Percentiles rank a stretch among this genome's conserved stretches.
These are phyloP conservation scores for Smittia aterrima DNA, from an alignment of 2,888 invertebrate genomes.

Conservation along the genomic window DNA sequence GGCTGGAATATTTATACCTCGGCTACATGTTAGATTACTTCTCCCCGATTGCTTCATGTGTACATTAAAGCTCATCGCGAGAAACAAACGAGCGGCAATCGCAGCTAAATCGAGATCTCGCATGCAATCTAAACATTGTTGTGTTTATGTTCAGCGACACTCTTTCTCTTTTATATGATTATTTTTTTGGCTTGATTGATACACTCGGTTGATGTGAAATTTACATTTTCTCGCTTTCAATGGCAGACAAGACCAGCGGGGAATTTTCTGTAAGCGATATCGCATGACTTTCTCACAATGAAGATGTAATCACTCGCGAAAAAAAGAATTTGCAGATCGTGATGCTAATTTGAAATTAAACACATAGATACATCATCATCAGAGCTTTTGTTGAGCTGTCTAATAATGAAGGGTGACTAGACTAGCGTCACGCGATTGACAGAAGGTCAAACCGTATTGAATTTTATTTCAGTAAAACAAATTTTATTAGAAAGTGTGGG, in stretches of 20 bases:
- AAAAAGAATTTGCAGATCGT: background rate
- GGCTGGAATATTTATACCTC: conserved; percentile 9
- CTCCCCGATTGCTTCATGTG: background rate
- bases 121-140: conserved; percentile 27
- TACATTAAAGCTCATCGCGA: background rate
- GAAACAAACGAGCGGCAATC: background rate
- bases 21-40: conserved; percentile 8
- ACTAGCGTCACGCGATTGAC: too few species aligned
- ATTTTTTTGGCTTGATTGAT: conserved; percentile 6
- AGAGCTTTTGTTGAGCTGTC: background rate
- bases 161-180: background rate
- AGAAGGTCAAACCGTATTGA: too few species aligned
- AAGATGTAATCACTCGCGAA: too few species aligned
- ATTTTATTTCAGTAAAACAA: too few species aligned
- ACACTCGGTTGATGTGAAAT: background rate
- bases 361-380: background rate
- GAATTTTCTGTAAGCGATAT: background rate
- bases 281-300: background rate
- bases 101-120: background rate
- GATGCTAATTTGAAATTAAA: background rate
- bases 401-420: too few species aligned
- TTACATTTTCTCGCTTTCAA: background rate
- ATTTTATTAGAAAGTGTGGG: too few species aligned
- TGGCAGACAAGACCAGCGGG: background rate
- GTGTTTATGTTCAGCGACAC: background rate